These are phyloP conservation scores for Sardina pilchardus DNA, from an alignment of 2,113 vertebrate species.

Conservation along the genomic window DNA sequence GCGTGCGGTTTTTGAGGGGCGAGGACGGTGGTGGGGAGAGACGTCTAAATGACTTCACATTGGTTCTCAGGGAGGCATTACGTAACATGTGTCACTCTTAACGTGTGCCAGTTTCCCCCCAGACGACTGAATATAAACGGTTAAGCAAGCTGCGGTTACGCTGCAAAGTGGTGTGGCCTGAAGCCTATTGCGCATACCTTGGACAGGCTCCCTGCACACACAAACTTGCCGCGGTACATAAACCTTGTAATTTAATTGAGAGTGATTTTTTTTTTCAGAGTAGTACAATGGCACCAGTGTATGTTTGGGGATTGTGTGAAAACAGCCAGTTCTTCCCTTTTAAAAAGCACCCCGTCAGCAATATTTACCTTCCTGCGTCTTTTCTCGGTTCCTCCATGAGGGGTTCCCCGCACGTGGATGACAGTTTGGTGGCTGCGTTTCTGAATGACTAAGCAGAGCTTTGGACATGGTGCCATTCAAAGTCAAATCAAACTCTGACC, in stretches of 20 bases:
- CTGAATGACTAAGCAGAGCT: neutral
- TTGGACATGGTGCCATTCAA: neutral
- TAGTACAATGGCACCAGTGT: slow-evolving; percentile 35
- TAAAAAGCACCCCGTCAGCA: slow-evolving; percentile 3
- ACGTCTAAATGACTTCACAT: slow-evolving; percentile 25
- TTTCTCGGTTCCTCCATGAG: neutral
- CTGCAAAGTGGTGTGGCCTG: neutral
- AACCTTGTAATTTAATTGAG: slow-evolving; percentile 17
- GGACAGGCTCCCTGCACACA: neutral
- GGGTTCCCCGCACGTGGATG: neutral
- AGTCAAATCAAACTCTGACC: neutral
- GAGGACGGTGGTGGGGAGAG: neutral
- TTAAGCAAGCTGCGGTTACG: neutral
- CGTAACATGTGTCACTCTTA: slow-evolving; percentile 19
- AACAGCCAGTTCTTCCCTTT: slow-evolving; percentile 8
- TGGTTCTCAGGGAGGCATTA: slow-evolving; percentile 18
- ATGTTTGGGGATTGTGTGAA: slow-evolving; percentile 32
- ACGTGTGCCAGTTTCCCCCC: slow-evolving; percentile 8
- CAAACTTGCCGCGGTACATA: slow-evolving; percentile 10
- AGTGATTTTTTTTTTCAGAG: neutral
- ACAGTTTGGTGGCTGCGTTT: neutral
- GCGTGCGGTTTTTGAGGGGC: slow-evolving; percentile 24
- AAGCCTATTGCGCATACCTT: slow-evolving; percentile 4
- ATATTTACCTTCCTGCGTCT: slow-evolving; percentile 5
- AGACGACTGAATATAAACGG: neutral